Base-by-base conservation (phyloP, 2,113 vertebrate genomes). In the Amazona vittata region DNA sequence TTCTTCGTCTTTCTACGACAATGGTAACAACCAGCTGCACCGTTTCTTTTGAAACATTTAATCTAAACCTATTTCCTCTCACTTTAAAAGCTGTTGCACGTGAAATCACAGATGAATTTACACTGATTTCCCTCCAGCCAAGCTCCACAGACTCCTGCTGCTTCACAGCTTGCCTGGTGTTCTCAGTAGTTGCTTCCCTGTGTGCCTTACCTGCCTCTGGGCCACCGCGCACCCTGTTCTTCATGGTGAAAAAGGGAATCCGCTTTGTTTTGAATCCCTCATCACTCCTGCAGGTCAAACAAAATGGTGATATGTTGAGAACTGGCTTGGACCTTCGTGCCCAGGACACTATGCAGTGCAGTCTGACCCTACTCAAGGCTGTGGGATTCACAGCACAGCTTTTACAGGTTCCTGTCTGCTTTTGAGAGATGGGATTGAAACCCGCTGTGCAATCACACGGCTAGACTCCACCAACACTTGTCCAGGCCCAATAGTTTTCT, bases 211-310 rank as follows among this genome's bases (percentile, higher is more conserved):
- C 99, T 98, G 99, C 67, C 73, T 99, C 99, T 0, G 98, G 97
- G 81, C 99, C 98, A n/a, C 98, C 96, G 35, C 98, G 98, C 59
- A 91, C 97, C 90, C 98, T 98, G 95, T 88, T 98, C 98, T 98
- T 99, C 6, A 98, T 99, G 43, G 98, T 98, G 84, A 99, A 98
- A 92, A 99, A 99, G 46, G 98, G 98, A 88, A 99, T 98, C 60
- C 97, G 97, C 94, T 98, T 98, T 6, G 98, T 98, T 98, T 98
- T 99, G 44, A 97, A 97, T 9, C 94, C 98, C 9, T 99, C 99
- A 1, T 99, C 98, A 2, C 89, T 98, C 98, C 99, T 99, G 93
- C 7, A 3, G 71, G 57, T 19, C 95, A 97, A 90, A 90, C 29
- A 88, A 67, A 78, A 88, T 7, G 62, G n/a, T 43, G 25, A 55